A percentile compares a stretch with the other conserved stretches of the same genome.
phyloP scores from a whole-genome alignment of 2,113 vertebrate species.

The Heptranchias perlo region DNA sequence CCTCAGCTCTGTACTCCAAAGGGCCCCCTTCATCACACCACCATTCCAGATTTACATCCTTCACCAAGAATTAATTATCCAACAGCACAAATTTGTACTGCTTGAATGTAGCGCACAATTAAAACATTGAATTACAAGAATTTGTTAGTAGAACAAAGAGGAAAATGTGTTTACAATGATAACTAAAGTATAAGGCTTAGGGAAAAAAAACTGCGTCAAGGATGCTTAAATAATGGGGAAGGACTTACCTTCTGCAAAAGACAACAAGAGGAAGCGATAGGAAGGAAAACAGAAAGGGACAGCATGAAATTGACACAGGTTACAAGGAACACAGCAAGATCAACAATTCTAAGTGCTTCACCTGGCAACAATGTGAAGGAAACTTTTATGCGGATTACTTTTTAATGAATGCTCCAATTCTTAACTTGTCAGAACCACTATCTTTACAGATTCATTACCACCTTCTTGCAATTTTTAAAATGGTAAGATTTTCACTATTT shows the following conservation, averaged over 20 bases:
- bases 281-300: conserved; percentile 65
- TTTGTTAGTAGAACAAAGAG: background rate
- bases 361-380: background rate
- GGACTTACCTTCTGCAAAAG: conserved; percentile 93
- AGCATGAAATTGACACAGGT: conserved; percentile 60
- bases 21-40: background rate
- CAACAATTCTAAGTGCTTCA: conserved; percentile 12
- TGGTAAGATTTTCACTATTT: background rate
- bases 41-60: background rate
- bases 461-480: background rate
- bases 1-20: background rate
- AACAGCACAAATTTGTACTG: background rate
- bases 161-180: background rate
- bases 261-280: conserved; percentile 69
- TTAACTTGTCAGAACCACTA: background rate
- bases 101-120: background rate
- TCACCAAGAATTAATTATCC: background rate
- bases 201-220: conserved; percentile 39
- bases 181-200: background rate
- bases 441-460: background rate
- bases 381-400: background rate
- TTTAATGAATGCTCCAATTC: background rate
- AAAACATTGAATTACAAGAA: background rate
- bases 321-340: conserved; percentile 28
- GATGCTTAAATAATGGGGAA: conserved; percentile 39